phyloP scores from a whole-genome alignment of 2,797 vertebrate species.

The Clarias pachynema region DNA sequence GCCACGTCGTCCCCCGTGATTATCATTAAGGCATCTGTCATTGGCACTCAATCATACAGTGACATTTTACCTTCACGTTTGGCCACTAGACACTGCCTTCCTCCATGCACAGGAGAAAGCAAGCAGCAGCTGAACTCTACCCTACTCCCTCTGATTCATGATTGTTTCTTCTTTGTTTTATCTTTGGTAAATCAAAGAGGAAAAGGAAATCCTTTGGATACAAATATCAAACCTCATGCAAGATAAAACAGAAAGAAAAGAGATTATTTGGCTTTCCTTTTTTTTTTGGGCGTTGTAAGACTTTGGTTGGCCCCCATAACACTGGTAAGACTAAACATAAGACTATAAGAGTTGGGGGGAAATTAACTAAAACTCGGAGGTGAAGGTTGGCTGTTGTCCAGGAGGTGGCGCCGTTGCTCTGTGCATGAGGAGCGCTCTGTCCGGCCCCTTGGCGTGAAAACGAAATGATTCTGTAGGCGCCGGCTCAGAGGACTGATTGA shows the following conservation, averaged over 20 bases:
- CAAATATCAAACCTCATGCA: slow-evolving; percentile 39
- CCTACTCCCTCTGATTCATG: slow-evolving; percentile 49
- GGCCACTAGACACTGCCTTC: slow-evolving; percentile 71
- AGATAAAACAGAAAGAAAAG: neutral
- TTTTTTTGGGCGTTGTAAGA: slow-evolving; percentile 17
- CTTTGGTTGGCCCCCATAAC: slow-evolving; percentile 45
- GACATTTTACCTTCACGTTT: slow-evolving; percentile 81
- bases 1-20: slow-evolving; percentile 76
- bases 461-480: slow-evolving; percentile 55
- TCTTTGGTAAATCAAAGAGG: slow-evolving; percentile 54
- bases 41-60: slow-evolving; percentile 91
- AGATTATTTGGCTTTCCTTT: slow-evolving; percentile 17
- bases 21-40: slow-evolving; percentile 95
- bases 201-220: slow-evolving; percentile 41
- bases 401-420: slow-evolving; percentile 58
- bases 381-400: slow-evolving; percentile 41
- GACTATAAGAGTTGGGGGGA: neutral
- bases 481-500: slow-evolving; percentile 56
- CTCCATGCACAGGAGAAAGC: slow-evolving; percentile 41
- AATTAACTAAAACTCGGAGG: neutral
- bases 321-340: neutral
- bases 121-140: slow-evolving; percentile 50
- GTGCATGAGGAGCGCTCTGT: slow-evolving; percentile 46
- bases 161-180: slow-evolving; percentile 54
- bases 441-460: slow-evolving; percentile 42